These are phyloP conservation scores for Microcebus lehilahytsara DNA, from an alignment of 2,113 vertebrate species.

Conservation along the genomic window DNA sequence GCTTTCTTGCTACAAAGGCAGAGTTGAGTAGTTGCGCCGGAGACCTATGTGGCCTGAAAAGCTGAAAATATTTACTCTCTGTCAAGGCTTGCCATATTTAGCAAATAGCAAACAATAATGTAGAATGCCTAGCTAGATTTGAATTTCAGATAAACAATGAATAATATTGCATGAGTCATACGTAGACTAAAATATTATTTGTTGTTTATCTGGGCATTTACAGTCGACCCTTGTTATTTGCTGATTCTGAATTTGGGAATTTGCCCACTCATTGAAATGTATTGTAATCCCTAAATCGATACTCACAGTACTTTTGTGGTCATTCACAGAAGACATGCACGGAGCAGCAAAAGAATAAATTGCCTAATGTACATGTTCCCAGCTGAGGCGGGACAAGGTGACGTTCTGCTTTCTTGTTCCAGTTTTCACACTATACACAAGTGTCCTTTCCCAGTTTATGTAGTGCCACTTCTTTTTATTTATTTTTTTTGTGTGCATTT, in stretches of 20 bases:
- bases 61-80: neutral
- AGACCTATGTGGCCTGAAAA: neutral
- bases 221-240: neutral
- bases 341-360: neutral
- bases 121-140: neutral
- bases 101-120: slow-evolving; percentile 25
- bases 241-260: neutral
- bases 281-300: neutral
- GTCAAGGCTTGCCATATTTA: neutral
- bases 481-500: no score
- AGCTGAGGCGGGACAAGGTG: neutral
- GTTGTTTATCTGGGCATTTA: neutral
- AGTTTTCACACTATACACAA: neutral
- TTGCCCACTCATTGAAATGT: neutral
- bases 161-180: neutral
- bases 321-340: neutral
- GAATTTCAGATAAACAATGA: slow-evolving; percentile 14
- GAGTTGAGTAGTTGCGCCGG: neutral
- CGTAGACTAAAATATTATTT: neutral
- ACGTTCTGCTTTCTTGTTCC: neutral
- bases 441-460: neutral
- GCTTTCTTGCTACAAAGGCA: neutral
- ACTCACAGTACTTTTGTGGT: neutral
- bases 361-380: no score
- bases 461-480: neutral